Percentiles rank a stretch among this genome's conserved stretches.
Conservation (phyloP, 2,888 invertebrate genomes). For the Hypomecis atomaria region DNA sequence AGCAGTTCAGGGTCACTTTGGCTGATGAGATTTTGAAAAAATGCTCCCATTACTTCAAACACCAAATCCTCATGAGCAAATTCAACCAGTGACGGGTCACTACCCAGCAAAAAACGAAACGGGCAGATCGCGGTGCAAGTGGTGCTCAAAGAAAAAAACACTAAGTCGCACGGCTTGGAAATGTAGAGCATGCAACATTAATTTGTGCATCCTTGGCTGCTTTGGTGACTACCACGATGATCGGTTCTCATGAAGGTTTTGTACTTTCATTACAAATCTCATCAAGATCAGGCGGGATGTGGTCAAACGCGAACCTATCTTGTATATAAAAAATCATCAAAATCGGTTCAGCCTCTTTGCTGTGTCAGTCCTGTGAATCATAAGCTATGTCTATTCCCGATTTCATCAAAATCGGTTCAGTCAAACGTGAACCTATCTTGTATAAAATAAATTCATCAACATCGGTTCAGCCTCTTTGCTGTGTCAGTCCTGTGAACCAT, state of each 20-base stretch:
- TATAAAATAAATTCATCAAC: too few species aligned
- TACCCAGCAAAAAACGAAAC: not conserved
- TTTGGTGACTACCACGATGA: constrained; percentile 3
- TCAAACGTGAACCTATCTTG: too few species aligned
- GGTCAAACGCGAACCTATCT: too few species aligned
- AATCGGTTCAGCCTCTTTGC: too few species aligned
- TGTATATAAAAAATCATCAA: too few species aligned
- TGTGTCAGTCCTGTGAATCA: too few species aligned
- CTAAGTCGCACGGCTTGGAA: not conserved
- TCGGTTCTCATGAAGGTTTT: too few species aligned
- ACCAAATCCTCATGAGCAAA: not conserved
- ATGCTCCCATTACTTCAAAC: not conserved
- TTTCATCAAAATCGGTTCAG: too few species aligned
- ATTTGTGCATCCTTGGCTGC: not conserved
- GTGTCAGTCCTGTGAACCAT: not conserved
- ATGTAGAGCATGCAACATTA: not conserved
- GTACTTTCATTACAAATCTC: not conserved
- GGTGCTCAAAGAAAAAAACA: not conserved
- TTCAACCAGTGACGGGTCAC: not conserved
- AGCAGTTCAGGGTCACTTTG: not conserved
- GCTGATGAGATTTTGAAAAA: constrained; percentile 6
- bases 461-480: not conserved
- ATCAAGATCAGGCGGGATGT: too few species aligned
- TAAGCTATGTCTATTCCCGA: too few species aligned
- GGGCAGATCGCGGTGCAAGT: not conserved